These are phyloP conservation scores for Polydrusus tereticollis DNA, from an alignment of 2,888 invertebrate genomes.

Conservation along the genomic window DNA sequence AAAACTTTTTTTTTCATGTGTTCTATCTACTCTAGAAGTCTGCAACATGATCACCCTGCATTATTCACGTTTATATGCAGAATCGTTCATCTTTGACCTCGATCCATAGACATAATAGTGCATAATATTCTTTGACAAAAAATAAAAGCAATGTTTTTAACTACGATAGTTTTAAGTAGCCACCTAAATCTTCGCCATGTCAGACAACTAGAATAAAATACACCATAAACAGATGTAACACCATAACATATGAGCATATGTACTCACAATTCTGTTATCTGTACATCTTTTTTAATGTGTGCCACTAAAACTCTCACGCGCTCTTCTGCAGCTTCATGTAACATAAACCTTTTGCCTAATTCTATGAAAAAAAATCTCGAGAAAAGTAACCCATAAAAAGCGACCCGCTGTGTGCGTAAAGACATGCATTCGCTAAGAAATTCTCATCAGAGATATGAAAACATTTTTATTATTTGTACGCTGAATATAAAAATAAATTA, in stretches of 20 bases:
- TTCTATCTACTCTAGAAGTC: too few relatives aligned
- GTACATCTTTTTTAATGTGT: slow-evolving; percentile 43
- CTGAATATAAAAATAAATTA: slow-evolving; percentile 19
- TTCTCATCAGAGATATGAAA: slow-evolving; percentile 37
- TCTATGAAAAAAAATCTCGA: slow-evolving; percentile 39
- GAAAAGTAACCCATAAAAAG: slow-evolving; percentile 42
- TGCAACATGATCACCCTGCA: too few relatives aligned
- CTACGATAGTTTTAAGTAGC: background rate
- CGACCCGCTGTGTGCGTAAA: slow-evolving; percentile 41
- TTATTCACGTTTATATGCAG: too few relatives aligned
- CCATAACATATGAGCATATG: slow-evolving; percentile 18
- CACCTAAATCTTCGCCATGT: background rate
- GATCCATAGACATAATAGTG: too few relatives aligned
- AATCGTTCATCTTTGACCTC: too few relatives aligned
- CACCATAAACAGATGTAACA: slow-evolving; percentile 33
- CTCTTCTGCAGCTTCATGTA: slow-evolving; percentile 44
- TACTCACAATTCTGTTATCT: slow-evolving; percentile 41
- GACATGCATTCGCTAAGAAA: slow-evolving; percentile 32
- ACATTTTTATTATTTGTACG: slow-evolving; percentile 37
- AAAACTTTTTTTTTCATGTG: too few relatives aligned
- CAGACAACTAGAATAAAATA: slow-evolving; percentile 1
- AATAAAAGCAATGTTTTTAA: background rate
- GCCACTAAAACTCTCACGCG: slow-evolving; percentile 46
- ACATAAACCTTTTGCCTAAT: slow-evolving; percentile 42
- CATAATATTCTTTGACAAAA: too few relatives aligned